Base-by-base conservation (phyloP, 2,888 invertebrate genomes). In the Laspeyria flexula region DNA sequence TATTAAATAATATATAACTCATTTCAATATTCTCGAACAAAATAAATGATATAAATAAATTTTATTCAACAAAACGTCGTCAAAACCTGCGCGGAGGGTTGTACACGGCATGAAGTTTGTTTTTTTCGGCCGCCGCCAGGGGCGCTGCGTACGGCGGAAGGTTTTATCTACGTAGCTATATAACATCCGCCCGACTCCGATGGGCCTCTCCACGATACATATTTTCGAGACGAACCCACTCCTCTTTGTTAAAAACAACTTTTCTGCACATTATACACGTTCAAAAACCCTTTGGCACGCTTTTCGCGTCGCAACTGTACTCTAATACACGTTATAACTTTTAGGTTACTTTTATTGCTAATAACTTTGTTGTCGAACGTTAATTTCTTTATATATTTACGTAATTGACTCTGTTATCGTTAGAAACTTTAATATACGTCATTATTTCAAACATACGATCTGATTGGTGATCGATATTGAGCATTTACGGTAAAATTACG, bases 131-230 rank as follows among this genome's bases (percentile, higher is more conserved):
- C 78, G 73, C 89, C 91, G 71, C 85, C 57, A 81, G 90, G 75
- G 83, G 92, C 91, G 91, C 90, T 88, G 83, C 60, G 60, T 63
- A 75, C 90, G 90, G 89, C 91, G 92, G 92, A 92, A 92, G 92
- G 92, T 92, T 92, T 91, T 90, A 91, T 90, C 91, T 91, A 90
- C 90, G 86, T 90, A 90, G 85, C 88, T 90, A 90, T 90, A 90
- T 83, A 85, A 88, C 89, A 91, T 91, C 91, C 91, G 91, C 84
- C 83, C 88, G 83, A 84, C 77, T 77, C 79, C 74, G 74, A 77
- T 83, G 88, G 89, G 89, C 90, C 88, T 89, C 86, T 81, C 81
- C 77, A 77, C 79, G 75, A 82, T 79, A 83, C 83, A 79, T 88
- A 88, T 86, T 90, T 89, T 86, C 81, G 87, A 90, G 81, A 77